Conservation (phyloP, 2,797 vertebrate species). For the Decapterus maruadsi region DNA sequence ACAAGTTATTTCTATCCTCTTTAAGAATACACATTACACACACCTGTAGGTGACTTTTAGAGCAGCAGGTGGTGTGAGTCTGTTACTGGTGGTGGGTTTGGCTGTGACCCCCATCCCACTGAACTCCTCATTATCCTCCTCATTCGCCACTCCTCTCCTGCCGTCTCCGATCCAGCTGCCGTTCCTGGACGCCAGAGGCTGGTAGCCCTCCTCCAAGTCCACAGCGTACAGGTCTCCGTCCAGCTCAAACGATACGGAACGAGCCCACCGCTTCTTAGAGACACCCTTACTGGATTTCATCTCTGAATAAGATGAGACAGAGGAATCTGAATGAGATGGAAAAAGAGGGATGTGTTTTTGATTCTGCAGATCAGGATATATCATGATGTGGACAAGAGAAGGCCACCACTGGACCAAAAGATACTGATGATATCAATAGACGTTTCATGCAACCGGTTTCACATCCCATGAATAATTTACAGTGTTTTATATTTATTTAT, state of each 20-base stretch:
- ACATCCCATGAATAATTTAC: slow-evolving; percentile 21
- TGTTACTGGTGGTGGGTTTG: slow-evolving; percentile 78
- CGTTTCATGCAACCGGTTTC: not conserved
- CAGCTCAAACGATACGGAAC: slow-evolving; percentile 88
- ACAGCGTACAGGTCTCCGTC: slow-evolving; percentile 86
- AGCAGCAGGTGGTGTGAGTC: slow-evolving; percentile 84
- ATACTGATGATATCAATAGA: not conserved
- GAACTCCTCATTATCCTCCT: slow-evolving; percentile 81
- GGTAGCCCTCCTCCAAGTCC: slow-evolving; percentile 85
- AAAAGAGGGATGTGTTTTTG: slow-evolving; percentile 16
- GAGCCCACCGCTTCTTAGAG: slow-evolving; percentile 88
- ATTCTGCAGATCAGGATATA: not conserved
- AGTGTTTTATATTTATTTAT: slow-evolving; percentile 5
- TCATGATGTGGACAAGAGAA: not conserved
- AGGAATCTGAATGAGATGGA: slow-evolving; percentile 75
- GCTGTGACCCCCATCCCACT: slow-evolving; percentile 91
- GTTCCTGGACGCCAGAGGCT: slow-evolving; percentile 82
- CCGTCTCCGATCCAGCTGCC: slow-evolving; percentile 79
- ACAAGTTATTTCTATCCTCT: not conserved
- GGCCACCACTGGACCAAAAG: not conserved
- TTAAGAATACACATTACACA: slow-evolving; percentile 10
- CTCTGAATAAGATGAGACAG: slow-evolving; percentile 80
- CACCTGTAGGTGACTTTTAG: slow-evolving; percentile 97
- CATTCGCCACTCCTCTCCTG: slow-evolving; percentile 50
- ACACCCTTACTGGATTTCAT: slow-evolving; percentile 86